Evolutionary conservation across 2,113 vertebrate species (phyloP).

Genomic region (Etia nguti): DNA sequence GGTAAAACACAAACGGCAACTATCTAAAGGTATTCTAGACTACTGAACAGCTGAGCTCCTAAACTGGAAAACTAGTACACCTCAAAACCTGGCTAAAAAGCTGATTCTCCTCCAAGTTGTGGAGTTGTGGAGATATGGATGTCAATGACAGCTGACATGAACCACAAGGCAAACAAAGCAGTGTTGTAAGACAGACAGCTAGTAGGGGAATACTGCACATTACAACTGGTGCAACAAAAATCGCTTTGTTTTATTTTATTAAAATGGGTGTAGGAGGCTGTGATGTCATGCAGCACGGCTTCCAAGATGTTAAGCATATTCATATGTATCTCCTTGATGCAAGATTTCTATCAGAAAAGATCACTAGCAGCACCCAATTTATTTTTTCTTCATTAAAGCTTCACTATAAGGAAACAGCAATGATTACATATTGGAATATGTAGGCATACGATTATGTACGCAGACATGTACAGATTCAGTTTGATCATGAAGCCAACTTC

Average conservation of each 20-base stretch:
- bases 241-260: constrained; percentile 2
- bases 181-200: not conserved
- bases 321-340: not conserved
- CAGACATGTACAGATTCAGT: not conserved
- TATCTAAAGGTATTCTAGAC: not conserved
- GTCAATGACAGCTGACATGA: not conserved
- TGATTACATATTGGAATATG: not conserved
- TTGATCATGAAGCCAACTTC: not conserved
- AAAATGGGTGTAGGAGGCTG: constrained; percentile 5
- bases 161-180: not conserved
- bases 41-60: not conserved
- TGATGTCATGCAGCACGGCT: constrained; percentile 23
- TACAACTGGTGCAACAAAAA: not conserved
- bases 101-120: constrained; percentile 18
- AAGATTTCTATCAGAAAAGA: not conserved
- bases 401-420: not conserved
- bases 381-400: not conserved
- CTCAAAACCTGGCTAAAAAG: not conserved
- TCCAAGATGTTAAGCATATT: not conserved
- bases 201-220: not conserved
- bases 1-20: not conserved
- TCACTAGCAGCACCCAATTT: not conserved
- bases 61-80: not conserved
- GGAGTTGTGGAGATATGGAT: not conserved
- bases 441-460: not conserved